Evolutionary conservation across 2,797 vertebrate species (phyloP).

Genomic region (Kryptopterus vitreolus): DNA sequence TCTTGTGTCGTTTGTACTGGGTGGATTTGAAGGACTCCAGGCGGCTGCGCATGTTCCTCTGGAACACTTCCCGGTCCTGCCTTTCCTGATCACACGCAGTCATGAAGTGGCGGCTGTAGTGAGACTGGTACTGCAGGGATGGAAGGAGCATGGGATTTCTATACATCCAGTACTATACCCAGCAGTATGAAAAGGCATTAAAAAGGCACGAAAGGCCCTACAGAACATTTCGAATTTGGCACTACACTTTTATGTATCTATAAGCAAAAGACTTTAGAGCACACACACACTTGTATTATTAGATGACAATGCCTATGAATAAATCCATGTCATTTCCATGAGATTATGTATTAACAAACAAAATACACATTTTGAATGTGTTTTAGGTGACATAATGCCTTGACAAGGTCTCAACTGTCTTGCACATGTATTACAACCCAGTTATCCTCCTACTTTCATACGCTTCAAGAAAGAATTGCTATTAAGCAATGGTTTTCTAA

Average conservation of each 20-base stretch:
- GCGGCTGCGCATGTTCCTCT: slow-evolving; percentile 94
- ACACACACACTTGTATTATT: not conserved
- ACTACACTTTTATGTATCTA: too few relatives aligned
- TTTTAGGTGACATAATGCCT: not conserved
- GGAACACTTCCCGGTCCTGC: slow-evolving; percentile 92
- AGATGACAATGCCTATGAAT: not conserved
- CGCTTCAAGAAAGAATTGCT: not conserved
- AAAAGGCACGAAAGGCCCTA: not conserved
- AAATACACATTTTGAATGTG: not conserved
- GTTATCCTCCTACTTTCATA: not conserved
- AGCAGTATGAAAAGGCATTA: not conserved
- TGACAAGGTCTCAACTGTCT: not conserved
- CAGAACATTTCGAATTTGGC: not conserved
- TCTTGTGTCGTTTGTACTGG: slow-evolving; percentile 88
- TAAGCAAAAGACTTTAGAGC: not conserved
- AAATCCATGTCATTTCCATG: not conserved
- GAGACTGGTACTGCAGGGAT: slow-evolving; percentile 84
- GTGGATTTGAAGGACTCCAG: slow-evolving; percentile 93
- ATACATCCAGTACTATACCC: not conserved
- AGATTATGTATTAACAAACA: not conserved
- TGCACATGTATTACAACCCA: not conserved
- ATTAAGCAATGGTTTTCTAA: not conserved
- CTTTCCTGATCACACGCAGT: slow-evolving; percentile 86
- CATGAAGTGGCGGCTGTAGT: slow-evolving; percentile 97
- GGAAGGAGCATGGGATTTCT: not conserved